Percentiles rank a stretch among this genome's conserved stretches.
These are phyloP conservation scores for Tangara arthus DNA, from an alignment of 2,797 vertebrate genomes.

Conservation along the genomic window DNA sequence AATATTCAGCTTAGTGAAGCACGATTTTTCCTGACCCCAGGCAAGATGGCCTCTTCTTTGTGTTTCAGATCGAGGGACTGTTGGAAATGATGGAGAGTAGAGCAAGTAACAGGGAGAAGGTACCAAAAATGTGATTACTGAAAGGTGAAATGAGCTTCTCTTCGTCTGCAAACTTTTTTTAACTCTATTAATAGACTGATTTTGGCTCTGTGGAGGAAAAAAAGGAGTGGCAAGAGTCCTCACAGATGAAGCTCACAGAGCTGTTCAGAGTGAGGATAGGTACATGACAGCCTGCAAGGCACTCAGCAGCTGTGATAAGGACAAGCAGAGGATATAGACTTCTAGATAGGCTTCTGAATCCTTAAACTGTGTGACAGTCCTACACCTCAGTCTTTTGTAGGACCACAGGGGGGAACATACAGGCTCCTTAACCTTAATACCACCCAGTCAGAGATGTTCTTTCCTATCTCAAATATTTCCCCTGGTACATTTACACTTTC, in stretches of 20 bases:
- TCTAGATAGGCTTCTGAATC: not conserved
- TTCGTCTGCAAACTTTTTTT: not conserved
- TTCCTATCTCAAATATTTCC: not conserved
- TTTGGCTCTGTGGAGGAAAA: not conserved
- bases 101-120: slow-evolving; percentile 10
- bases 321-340: not conserved
- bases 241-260: not conserved
- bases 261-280: not conserved
- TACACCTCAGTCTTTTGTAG: not conserved
- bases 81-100: not conserved
- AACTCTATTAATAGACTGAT: not conserved
- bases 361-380: not conserved
- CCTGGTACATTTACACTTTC: fast-evolving
- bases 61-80: not conserved
- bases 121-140: slow-evolving; percentile 26
- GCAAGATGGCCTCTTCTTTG: slow-evolving; percentile 6
- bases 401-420: not conserved
- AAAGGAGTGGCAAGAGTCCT: not conserved
- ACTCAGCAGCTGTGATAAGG: fast-evolving
- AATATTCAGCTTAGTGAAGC: slow-evolving; percentile 23
- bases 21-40: slow-evolving; percentile 40
- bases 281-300: not conserved
- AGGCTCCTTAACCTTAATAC: not conserved
- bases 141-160: slow-evolving; percentile 3
- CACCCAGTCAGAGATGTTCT: not conserved